Evolutionary conservation across 1,140 invertebrate genomes (phyloP), one percentile per base, ranked within the genome.

Genomic region (Micrasema minimum): DNA sequence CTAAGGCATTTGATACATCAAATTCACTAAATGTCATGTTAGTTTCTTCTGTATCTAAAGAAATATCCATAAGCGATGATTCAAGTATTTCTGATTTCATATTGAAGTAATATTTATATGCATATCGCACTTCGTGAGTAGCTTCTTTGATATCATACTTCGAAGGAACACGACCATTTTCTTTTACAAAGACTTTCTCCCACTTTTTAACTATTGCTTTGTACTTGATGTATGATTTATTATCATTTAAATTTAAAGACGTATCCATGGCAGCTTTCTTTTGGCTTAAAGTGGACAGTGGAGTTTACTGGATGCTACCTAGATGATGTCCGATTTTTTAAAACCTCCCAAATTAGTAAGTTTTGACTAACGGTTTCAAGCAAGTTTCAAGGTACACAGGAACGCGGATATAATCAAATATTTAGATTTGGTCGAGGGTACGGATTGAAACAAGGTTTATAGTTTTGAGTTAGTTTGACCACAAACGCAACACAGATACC

Each of bases 71-170:
- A 9, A 93, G 81, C 6, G 89, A 90, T 74, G 90, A 87, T 77
- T 92, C 90, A 35, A 93, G 83, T 46, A 88, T 88, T 48, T 84
- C 82, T 26, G 90, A 91, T 84, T 94, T 94, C 1, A 93, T 77
- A 74, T 90, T 87, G 83, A 91, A 93, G 80, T 95, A 94, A 74
- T 88, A 90, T 81, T 91, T 92, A 75, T 95, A 95, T 0, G 92
- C 90, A 77, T 91, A 85, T 76, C 89, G 87, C 45, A 94, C 91
- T 62, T 88, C 86, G 37, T 81, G 77, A 16, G 89, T 87, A 20
- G 93, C 92, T 80, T 89, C 88, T 76, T 89, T 89, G 45, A 95
- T 93, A 78, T 95, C 93, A 79, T 90, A 87, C 89, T 92, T 94
- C 0, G 89, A 91, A 1, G 92, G 92, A 72, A 88, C 87, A 18